A percentile compares a stretch with the other conserved stretches of the same genome.
These are phyloP conservation scores for Eulithis testata DNA, from an alignment of 2,888 invertebrate genomes.

Conservation along the genomic window DNA sequence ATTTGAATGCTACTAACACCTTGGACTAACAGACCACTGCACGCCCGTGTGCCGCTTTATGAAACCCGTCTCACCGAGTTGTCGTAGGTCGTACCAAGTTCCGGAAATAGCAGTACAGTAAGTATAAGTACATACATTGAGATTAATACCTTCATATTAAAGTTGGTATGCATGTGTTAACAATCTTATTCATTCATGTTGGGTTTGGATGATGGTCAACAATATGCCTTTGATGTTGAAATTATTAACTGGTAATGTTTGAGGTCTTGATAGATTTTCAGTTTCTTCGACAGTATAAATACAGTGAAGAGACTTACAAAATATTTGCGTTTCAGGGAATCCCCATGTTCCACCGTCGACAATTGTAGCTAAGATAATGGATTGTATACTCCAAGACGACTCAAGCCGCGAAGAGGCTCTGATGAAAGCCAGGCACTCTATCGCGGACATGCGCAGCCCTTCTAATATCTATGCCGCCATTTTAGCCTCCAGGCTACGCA, in stretches of 20 bases:
- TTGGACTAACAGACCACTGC: conserved; percentile 81
- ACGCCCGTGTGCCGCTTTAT: conserved; percentile 83
- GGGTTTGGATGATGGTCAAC: too few relatives aligned
- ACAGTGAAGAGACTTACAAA: neutral
- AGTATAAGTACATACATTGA: conserved; percentile 72
- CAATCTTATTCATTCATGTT: neutral
- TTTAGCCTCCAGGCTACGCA: conserved; percentile 56
- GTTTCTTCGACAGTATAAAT: too few relatives aligned
- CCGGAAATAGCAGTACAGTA: conserved; percentile 81
- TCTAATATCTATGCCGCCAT: conserved; percentile 63
- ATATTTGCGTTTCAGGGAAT: conserved; percentile 82
- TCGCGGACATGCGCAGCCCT: conserved; percentile 72
- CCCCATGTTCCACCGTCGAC: conserved; percentile 91
- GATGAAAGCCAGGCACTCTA: conserved; percentile 73
- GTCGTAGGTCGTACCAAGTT: conserved; percentile 72
- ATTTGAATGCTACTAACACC: conserved; percentile 54
- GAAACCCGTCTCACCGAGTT: conserved; percentile 74
- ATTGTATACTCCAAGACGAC: conserved; percentile 86
- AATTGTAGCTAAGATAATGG: conserved; percentile 93
- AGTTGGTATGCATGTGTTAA: neutral
- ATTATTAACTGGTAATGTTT: neutral
- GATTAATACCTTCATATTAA: neutral
- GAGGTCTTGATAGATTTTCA: too few relatives aligned
- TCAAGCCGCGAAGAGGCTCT: conserved; percentile 77
- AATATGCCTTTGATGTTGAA: neutral